Percentiles rank a stretch among this genome's conserved stretches.
Evolutionary conservation across 2,888 invertebrate species (phyloP).

Genomic region (Rugalucina vietnamica): DNA sequence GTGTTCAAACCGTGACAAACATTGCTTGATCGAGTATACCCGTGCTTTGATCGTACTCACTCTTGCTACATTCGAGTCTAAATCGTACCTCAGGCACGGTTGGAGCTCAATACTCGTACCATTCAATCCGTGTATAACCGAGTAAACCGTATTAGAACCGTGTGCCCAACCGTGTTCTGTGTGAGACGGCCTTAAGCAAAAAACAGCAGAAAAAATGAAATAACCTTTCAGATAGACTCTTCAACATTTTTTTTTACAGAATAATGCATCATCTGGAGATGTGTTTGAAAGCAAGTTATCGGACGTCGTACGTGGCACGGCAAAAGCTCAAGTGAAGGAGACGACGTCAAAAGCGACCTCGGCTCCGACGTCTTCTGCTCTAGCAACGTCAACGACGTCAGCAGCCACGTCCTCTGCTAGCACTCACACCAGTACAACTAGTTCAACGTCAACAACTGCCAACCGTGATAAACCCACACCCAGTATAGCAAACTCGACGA

Average conservation of each 20-base stretch:
- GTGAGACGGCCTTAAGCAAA: too few species aligned
- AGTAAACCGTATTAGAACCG: too few species aligned
- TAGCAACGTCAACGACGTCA: slow-evolving; percentile 15
- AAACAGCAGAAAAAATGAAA: too few species aligned
- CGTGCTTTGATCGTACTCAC: too few species aligned
- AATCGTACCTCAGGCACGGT: too few species aligned
- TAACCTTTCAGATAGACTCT: too few species aligned
- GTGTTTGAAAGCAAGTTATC: slow-evolving; percentile 87
- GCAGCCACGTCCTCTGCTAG: slow-evolving; percentile 22
- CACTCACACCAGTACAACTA: neutral
- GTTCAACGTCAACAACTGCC: neutral
- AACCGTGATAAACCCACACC: slow-evolving; percentile 2
- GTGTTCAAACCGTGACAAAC: too few species aligned
- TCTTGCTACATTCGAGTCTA: too few species aligned
- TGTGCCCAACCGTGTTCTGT: too few species aligned
- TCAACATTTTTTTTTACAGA: slow-evolving; percentile 68
- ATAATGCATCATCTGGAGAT: slow-evolving; percentile 76
- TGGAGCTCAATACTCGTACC: too few species aligned
- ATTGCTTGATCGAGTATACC: too few species aligned
- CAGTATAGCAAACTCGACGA: neutral
- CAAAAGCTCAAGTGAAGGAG: slow-evolving; percentile 85
- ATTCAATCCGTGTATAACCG: too few species aligned
- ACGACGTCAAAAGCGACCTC: slow-evolving; percentile 57
- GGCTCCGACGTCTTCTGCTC: slow-evolving; percentile 15
- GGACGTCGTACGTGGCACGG: slow-evolving; percentile 91